These are phyloP conservation scores for Operophtera brumata DNA, from an alignment of 2,888 invertebrate species.

Conservation along the genomic window DNA sequence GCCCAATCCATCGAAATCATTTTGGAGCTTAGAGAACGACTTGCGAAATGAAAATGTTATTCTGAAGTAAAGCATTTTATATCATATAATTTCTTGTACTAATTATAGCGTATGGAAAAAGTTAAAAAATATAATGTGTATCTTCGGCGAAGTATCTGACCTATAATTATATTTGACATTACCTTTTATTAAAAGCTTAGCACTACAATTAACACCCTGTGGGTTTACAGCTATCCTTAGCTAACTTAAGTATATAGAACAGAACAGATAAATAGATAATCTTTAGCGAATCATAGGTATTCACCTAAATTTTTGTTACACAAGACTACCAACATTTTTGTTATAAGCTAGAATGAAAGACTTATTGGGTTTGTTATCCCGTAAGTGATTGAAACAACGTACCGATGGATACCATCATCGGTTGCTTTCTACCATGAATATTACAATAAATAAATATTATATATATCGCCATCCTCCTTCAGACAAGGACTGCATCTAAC, in stretches of 20 bases:
- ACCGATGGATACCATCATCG: no score
- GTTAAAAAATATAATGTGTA: conserved; percentile 5
- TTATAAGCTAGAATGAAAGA: no score
- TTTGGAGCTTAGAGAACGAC: conserved; percentile 3
- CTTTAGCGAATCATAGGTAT: no score
- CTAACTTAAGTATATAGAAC: neutral
- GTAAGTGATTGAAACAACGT: no score
- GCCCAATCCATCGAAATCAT: conserved; percentile 33
- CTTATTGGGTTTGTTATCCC: no score
- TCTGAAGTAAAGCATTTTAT: conserved; percentile 5
- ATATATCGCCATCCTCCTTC: no score
- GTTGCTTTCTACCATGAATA: no score
- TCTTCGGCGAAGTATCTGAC: conserved; percentile 4
- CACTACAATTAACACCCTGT: conserved; percentile 18
- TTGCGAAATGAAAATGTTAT: conserved; percentile 1
- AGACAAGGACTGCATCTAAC: no score
- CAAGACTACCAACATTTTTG: no score
- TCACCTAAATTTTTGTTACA: no score
- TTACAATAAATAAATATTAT: no score
- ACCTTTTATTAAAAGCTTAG: conserved; percentile 22
- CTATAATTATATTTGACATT: conserved; percentile 17
- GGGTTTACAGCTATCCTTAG: neutral
- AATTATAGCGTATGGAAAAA: neutral
- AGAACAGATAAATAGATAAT: no score
- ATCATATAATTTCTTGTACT: neutral